Base-by-base conservation (phyloP, 2,888 invertebrate species). In the Corythucha ciliata region DNA sequence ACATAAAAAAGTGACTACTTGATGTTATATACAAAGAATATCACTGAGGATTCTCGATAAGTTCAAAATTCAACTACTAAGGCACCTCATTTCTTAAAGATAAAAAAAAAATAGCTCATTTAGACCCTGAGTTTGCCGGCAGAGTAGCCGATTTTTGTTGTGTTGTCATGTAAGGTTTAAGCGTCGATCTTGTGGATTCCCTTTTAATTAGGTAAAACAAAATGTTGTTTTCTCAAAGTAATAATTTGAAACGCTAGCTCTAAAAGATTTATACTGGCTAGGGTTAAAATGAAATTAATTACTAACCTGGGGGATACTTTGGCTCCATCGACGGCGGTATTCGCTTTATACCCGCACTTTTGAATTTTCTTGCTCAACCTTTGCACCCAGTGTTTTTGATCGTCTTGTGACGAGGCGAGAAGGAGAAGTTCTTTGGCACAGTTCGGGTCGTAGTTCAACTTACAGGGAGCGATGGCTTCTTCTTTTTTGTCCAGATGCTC, bases 401-500 rank as follows among this genome's bases (percentile, higher is more conserved):
- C 90, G 60, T 89, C 89, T 55, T 79, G 76, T 58, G 80, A 81
- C 48, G 81, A 75, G 55, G 96, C 93, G 66, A 96, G 76, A 63
- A 96, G 74, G 62, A 97, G 75, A 70, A 97, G 76, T 72, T 97
- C 96, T 66, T 93, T 88, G 65, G 96, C 93, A 66, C 81, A 81
- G 64, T 83, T 85, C 58, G 91, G 89, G 76, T 96, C 94, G 64
- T 88, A 90, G 70, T 92, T 91, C 60, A 96, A 78, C 75, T 94
- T 96, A 74, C 96, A 97, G 40, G 94, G 93, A 58, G 90, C 89
- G 66, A 94, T 81, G 57, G 81, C 78, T 67, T 84, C 83, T 63
- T 80, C 79, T 63, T 80, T 81, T 61, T 78, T 76, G 63, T 87
- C 83, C 68, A 90, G 80, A 77, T 98, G 97, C 68, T 97, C 96